Evolutionary conservation across 1,140 invertebrate genomes (phyloP).

Genomic region (Thrips palmi): DNA sequence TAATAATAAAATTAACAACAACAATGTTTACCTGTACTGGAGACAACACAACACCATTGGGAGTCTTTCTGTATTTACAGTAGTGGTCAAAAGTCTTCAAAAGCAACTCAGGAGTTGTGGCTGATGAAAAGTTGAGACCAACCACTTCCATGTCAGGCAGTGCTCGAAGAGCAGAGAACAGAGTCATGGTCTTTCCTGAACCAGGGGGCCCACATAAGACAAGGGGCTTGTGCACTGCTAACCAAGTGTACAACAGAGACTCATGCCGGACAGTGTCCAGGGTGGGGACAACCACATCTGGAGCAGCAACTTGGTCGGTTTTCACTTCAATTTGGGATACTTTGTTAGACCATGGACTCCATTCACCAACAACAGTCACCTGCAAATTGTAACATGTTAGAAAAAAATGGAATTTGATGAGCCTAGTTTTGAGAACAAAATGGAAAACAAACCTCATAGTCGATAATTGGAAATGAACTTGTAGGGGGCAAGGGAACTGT

Average conservation of each 20-base stretch:
- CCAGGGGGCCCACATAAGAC: conserved; percentile 97
- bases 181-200: conserved; percentile 99
- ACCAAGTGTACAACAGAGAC: conserved; percentile 91
- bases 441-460: conserved; percentile 71
- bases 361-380: conserved; percentile 69
- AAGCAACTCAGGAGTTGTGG: conserved; percentile 92
- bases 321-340: conserved; percentile 99
- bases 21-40: conserved; percentile 80
- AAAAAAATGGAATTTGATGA: too few relatives aligned
- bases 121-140: conserved; percentile 96
- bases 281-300: conserved; percentile 96
- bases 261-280: conserved; percentile 98
- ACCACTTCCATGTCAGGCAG: conserved; percentile 98
- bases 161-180: conserved; percentile 92
- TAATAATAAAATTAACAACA: too few relatives aligned
- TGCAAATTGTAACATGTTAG: conserved; percentile 20
- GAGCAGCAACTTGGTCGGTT: conserved; percentile 96
- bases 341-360: conserved; percentile 91
- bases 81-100: conserved; percentile 99
- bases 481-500: conserved; percentile 78
- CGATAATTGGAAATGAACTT: conserved; percentile 66
- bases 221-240: conserved; percentile 97
- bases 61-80: conserved; percentile 95
- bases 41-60: conserved; percentile 87
- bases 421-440: too few relatives aligned